These are phyloP conservation scores for Plodia interpunctella DNA, from an alignment of 1,140 invertebrate species.

Conservation along the genomic window DNA sequence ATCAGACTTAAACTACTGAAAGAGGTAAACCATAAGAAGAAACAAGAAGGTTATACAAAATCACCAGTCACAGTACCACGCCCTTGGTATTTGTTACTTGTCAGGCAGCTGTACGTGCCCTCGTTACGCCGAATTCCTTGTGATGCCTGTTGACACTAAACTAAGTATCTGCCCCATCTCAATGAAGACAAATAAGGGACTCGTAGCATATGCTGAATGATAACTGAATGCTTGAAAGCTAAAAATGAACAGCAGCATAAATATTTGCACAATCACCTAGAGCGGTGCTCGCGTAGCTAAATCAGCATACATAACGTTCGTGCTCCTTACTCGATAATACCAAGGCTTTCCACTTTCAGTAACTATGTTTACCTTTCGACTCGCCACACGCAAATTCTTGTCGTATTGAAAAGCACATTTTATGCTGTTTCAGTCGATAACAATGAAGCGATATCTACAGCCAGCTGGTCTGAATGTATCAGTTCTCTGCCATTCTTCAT, in stretches of 20 bases:
- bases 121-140: constrained; percentile 26
- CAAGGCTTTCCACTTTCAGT: constrained; percentile 73
- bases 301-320: constrained; percentile 37
- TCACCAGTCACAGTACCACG: constrained; percentile 26
- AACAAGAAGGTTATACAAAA: constrained; percentile 23
- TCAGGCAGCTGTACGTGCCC: constrained; percentile 35
- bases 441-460: too few relatives aligned
- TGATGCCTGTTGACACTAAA: constrained; percentile 8
- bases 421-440: constrained; percentile 16
- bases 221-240: neutral
- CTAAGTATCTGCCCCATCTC: constrained; percentile 17
- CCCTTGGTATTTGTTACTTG: constrained; percentile 39
- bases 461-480: too few relatives aligned
- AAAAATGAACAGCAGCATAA: constrained; percentile 27
- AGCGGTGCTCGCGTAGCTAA: constrained; percentile 45
- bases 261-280: constrained; percentile 49
- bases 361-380: constrained; percentile 31
- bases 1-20: too few relatives aligned
- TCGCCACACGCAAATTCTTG: constrained; percentile 16
- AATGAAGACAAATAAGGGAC: constrained; percentile 17
- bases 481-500: too few relatives aligned
- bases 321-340: constrained; percentile 55
- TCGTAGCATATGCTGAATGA: neutral
- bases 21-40: neutral
- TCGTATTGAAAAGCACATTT: constrained; percentile 33